Percentiles rank a stretch among this genome's conserved stretches.
phyloP scores from a whole-genome alignment of 1,140 invertebrate genomes.

The Hesperophylax magnus region DNA sequence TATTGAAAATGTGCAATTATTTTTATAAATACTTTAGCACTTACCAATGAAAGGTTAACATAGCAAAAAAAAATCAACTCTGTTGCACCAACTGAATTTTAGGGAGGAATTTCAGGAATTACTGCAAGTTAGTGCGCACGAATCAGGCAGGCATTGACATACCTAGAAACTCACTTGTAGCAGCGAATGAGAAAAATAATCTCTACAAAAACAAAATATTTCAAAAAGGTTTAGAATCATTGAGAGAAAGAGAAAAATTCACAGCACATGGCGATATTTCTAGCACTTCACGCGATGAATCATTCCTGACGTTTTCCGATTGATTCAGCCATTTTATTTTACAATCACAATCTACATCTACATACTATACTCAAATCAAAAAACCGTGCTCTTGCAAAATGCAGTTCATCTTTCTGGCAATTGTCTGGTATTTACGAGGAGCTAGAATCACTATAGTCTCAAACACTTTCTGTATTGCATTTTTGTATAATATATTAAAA shows the following conservation, averaged over 20 bases:
- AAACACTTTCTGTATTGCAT: neutral
- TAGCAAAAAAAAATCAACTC: neutral
- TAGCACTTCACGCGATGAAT: conserved; percentile 11
- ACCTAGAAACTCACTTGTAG: neutral
- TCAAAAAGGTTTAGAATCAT: neutral
- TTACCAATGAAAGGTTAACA: neutral
- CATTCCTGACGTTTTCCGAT: conserved; percentile 8
- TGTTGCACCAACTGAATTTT: neutral
- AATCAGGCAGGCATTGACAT: neutral
- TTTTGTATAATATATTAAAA: neutral
- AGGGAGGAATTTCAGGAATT: neutral
- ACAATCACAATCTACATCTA: neutral
- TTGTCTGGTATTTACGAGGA: conserved; percentile 4
- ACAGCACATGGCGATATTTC: neutral
- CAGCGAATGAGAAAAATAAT: conserved; percentile 7
- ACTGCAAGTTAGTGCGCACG: conserved; percentile 7
- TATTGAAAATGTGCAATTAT: no score
- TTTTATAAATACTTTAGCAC: no score
- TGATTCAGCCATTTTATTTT: conserved; percentile 26
- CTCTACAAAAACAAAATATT: neutral
- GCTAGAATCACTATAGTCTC: neutral
- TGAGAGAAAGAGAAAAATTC: neutral
- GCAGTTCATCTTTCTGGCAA: conserved; percentile 29
- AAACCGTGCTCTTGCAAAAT: neutral
- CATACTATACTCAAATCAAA: neutral